Evolutionary conservation across 2,888 invertebrate species (phyloP).

Genomic region (Heliconius erato): DNA sequence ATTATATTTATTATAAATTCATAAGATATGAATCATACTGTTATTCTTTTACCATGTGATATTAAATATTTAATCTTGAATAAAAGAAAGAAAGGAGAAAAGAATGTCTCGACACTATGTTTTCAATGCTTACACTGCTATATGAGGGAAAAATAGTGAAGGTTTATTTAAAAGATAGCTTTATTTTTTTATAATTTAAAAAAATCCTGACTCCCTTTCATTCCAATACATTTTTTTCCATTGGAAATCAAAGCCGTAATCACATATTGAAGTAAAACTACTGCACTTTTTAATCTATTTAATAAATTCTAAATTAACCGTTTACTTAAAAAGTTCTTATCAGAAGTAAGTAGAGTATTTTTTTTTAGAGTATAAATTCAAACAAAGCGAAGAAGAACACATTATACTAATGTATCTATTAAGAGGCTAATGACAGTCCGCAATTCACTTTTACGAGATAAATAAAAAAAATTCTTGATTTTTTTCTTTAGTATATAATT

Average conservation of each 20-base stretch:
- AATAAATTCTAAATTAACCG: neutral
- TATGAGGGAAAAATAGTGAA: no score
- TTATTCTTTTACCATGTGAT: neutral
- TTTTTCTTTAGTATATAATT: neutral
- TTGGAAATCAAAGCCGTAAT: neutral
- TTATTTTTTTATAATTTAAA: no score
- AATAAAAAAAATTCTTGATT: conserved; percentile 2
- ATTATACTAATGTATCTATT: conserved; percentile 31
- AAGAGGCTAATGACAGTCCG: conserved; percentile 9
- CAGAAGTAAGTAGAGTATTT: neutral
- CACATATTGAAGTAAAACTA: neutral
- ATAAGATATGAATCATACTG: neutral
- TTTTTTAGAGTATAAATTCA: neutral
- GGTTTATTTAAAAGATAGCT: no score
- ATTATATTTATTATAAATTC: neutral
- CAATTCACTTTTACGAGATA: conserved; percentile 38
- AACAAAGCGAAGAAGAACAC: conserved; percentile 15
- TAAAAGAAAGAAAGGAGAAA: no score
- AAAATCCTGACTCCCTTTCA: neutral
- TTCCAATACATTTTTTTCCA: neutral
- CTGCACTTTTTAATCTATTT: neutral
- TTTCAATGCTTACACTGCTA: no score
- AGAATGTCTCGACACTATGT: no score
- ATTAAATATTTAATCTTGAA: neutral
- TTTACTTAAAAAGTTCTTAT: neutral